Base-by-base conservation (phyloP, 2,797 vertebrate genomes). In the Mergus octosetaceus region DNA sequence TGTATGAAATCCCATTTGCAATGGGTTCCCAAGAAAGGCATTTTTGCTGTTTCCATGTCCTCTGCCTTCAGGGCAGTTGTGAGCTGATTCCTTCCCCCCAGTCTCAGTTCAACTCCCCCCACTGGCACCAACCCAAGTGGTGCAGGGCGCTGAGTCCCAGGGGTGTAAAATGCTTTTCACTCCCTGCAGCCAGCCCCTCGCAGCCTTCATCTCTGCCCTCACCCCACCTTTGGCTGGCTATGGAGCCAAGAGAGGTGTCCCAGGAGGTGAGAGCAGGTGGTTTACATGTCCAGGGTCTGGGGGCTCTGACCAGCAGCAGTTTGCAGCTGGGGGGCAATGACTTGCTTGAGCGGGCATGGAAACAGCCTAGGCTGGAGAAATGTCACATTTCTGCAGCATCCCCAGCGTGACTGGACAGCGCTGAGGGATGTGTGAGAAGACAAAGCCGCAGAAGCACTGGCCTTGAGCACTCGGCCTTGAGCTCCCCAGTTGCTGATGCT, bases 391-490 rank as follows among this genome's bases (percentile, higher is more conserved):
- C 38, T 41, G 61, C 61, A 30, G 7, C 20, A 39, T 20, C 61
- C 38, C 27, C 27, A 21, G 27, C 6, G 9, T 9, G 28, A 41
- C 12, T 6, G 13, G 27, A 28, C 18, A 64, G 61, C 6, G 9
- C 28, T 13, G 18, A 64, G 18, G 47, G 47, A 49, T 49, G 47
- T 49, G 22, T 49, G 47, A 49, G 47, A 49, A 87, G 60, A 66
- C 0, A 1, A 54, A 87, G 54, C 25, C 9, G 20, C 38, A 60
- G 38, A 3, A 32, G 21, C 43, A 14, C 11, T 0, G 4, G 18
- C 66, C 27, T 81, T 22, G n/a, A 7, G 11, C 1, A 0, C 28
- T 18, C 32, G 47, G 34, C 57, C 45, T 12, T 57, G 54, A 43
- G 39, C 10, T 82, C 39, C 74, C 1, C 0, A 27, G 51, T 56